Evolutionary conservation across 92 coral and sea anemone genomes (phyloP).

Genomic region (Heteractis magnifica): DNA sequence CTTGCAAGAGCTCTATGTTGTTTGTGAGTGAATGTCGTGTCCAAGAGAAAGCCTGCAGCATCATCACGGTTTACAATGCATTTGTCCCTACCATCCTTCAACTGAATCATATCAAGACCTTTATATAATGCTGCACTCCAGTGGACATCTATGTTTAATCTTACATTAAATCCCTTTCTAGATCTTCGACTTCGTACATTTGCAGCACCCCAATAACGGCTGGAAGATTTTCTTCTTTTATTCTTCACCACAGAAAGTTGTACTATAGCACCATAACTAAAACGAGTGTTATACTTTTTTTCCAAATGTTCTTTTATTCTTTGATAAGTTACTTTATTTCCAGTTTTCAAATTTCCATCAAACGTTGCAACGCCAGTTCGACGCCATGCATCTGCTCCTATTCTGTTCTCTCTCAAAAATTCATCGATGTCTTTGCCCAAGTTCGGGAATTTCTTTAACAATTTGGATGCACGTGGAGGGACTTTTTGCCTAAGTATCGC

Average conservation of each 20-base stretch:
- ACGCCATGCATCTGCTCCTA: constrained; percentile 58
- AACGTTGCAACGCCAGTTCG: constrained; percentile 43
- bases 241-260: no score
- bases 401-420: constrained; percentile 41
- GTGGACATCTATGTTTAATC: constrained; percentile 18
- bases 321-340: constrained; percentile 29
- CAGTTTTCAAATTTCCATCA: constrained; percentile 25
- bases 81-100: constrained; percentile 23
- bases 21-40: constrained; percentile 54
- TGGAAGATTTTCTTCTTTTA: not conserved
- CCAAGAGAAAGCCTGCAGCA: constrained; percentile 53
- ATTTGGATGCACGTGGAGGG: constrained; percentile 21
- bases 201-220: constrained; percentile 37
- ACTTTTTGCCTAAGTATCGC: not conserved
- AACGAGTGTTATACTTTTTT: not conserved
- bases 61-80: constrained; percentile 5
- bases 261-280: not conserved
- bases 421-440: constrained; percentile 47
- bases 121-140: constrained; percentile 31
- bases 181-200: constrained; percentile 25
- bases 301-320: constrained; percentile 7
- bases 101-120: constrained; percentile 29
- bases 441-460: constrained; percentile 28
- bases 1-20: constrained; percentile 44
- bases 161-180: constrained; percentile 25